Percentiles rank a stretch among this genome's conserved stretches.
These are phyloP conservation scores for Selenia dentaria DNA, from an alignment of 2,888 invertebrate species.

Conservation along the genomic window DNA sequence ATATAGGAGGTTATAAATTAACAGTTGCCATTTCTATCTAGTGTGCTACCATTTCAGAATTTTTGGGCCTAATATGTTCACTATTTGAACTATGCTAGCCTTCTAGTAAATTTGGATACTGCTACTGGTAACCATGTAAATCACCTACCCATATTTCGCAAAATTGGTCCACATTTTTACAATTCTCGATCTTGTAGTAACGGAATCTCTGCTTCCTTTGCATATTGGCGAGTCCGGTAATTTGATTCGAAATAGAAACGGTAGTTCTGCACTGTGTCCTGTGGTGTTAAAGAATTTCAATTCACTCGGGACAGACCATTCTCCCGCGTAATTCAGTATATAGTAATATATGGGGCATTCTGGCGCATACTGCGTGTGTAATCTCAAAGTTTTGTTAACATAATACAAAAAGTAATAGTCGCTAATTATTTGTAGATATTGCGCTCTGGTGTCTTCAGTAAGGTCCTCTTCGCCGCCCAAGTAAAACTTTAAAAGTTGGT, in stretches of 20 bases:
- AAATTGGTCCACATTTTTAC: conserved; percentile 80
- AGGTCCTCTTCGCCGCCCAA: conserved; percentile 58
- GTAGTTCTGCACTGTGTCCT: conserved; percentile 69
- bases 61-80: no score
- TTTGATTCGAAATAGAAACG: conserved; percentile 65
- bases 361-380: conserved; percentile 60
- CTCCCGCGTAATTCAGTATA: conserved; percentile 63
- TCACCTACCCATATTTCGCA: conserved; percentile 77
- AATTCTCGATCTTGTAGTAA: conserved; percentile 61
- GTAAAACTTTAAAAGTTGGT: conserved; percentile 67
- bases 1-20: no score
- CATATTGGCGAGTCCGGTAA: conserved; percentile 41
- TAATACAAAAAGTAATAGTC: conserved; percentile 73
- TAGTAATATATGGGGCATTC: conserved; percentile 70
- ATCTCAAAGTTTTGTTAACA: conserved; percentile 64
- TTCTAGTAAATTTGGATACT: no score
- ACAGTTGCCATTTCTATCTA: no score
- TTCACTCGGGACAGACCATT: conserved; percentile 60
- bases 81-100: no score
- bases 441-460: conserved; percentile 58
- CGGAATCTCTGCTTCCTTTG: conserved; percentile 65
- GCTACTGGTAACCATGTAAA: no score
- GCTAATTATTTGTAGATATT: conserved; percentile 68
- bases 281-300: conserved; percentile 55
- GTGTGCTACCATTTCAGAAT: no score